Conservation (phyloP, 1,140 invertebrate species). For the Maniola jurtina region DNA sequence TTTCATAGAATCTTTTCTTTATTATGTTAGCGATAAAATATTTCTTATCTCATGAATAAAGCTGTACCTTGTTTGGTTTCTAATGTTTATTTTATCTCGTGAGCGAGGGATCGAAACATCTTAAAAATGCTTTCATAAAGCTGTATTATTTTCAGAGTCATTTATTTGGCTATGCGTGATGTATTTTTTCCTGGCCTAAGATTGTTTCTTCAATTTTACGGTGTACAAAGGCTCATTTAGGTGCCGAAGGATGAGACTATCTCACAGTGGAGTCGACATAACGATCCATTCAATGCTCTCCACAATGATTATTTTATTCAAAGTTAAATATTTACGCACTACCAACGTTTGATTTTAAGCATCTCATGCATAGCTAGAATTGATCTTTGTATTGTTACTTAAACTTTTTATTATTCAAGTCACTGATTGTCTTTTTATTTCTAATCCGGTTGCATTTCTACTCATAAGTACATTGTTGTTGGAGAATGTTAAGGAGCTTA, state of each 20-base stretch:
- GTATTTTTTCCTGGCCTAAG: constrained; percentile 29
- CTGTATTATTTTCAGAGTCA: constrained; percentile 22
- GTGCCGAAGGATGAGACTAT: constrained; percentile 31
- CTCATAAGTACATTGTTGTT: neutral
- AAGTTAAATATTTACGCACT: constrained; percentile 30
- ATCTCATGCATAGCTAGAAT: constrained; percentile 14
- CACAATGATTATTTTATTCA: constrained; percentile 54
- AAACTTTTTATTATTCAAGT: neutral
- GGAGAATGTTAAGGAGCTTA: neutral
- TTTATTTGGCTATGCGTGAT: constrained; percentile 33
- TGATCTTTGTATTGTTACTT: constrained; percentile 3
- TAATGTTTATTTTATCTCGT: constrained; percentile 31
- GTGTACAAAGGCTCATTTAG: constrained; percentile 50
- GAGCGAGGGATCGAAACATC: constrained; percentile 16
- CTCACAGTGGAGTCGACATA: constrained; percentile 35
- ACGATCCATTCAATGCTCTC: constrained; percentile 50
- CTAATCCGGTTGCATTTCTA: neutral
- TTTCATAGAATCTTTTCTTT: constrained; percentile 10
- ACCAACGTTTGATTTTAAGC: constrained; percentile 25
- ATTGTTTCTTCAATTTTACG: constrained; percentile 23
- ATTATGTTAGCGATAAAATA: constrained; percentile 19
- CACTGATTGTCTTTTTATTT: neutral
- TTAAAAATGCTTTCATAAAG: constrained; percentile 22
- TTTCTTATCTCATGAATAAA: constrained; percentile 29
- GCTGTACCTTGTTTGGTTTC: constrained; percentile 26